Evolutionary conservation across 2,797 vertebrate species (phyloP).

Genomic region (Eulemur albifrons): DNA sequence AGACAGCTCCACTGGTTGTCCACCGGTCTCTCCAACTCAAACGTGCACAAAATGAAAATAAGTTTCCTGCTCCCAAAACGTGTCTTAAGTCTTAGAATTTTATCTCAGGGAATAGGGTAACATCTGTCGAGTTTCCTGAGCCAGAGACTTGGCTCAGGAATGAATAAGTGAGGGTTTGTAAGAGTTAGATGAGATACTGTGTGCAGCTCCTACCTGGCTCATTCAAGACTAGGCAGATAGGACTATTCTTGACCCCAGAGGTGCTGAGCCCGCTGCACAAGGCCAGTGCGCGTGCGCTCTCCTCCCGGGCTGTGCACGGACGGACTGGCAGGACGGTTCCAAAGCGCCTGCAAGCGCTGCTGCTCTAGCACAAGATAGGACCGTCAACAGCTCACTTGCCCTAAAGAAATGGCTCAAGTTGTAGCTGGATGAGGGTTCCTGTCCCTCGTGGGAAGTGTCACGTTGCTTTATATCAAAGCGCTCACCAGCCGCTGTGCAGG

Average conservation of each 20-base stretch:
- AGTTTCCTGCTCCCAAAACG: not conserved
- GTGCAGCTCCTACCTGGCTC: not conserved
- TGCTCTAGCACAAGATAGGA: not conserved
- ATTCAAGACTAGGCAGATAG: rapidly evolving
- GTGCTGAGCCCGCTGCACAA: rapidly evolving
- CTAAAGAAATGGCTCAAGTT: not conserved
- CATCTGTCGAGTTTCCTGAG: not conserved
- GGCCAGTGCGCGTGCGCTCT: rapidly evolving
- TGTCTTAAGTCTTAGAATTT: not conserved
- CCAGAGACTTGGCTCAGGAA: not conserved
- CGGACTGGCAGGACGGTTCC: not conserved
- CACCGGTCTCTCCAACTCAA: not conserved
- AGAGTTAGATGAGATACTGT: not conserved
- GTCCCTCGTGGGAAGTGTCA: not conserved
- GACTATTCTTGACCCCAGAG: rapidly evolving
- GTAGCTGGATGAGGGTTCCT: not conserved
- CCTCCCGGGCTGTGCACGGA: rapidly evolving
- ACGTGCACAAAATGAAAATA: not conserved
- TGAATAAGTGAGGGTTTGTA: not conserved
- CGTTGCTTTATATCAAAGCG: not conserved
- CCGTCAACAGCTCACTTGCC: rapidly evolving
- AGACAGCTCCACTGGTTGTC: not conserved
- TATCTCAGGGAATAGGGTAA: not conserved
- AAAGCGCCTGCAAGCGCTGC: not conserved
- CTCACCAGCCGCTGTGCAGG: not conserved